phyloP scores from a whole-genome alignment of 2,888 invertebrate genomes.

The Mechanitis mazaeus region DNA sequence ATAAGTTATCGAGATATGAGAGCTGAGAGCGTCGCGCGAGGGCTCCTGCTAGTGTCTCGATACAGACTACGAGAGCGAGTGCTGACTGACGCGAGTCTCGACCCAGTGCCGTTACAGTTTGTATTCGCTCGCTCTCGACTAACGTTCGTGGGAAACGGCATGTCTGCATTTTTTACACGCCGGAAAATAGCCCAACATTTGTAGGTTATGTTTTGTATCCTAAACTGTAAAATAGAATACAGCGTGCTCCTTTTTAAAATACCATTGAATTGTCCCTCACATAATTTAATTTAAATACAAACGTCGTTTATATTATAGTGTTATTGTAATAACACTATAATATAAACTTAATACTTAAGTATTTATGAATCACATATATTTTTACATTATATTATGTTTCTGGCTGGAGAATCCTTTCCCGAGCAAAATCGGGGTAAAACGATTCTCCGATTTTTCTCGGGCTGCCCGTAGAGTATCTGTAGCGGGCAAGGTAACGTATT shows the following conservation, averaged over 20 bases:
- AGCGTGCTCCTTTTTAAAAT: slow-evolving; percentile 14
- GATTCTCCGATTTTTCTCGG: too few species aligned
- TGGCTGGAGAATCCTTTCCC: too few species aligned
- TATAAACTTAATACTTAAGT: too few species aligned
- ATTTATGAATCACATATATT: too few species aligned
- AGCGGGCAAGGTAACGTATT: too few species aligned
- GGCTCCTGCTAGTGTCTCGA: slow-evolving; percentile 45
- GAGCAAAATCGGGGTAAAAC: too few species aligned
- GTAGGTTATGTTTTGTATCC: slow-evolving; percentile 63
- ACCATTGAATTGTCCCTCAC: background rate
- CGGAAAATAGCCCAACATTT: slow-evolving; percentile 58
- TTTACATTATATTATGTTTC: too few species aligned
- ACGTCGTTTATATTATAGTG: too few species aligned
- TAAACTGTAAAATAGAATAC: slow-evolving; percentile 15
- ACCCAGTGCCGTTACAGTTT: slow-evolving; percentile 19
- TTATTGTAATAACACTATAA: too few species aligned
- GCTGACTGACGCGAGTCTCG: slow-evolving; percentile 9
- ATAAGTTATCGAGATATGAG: slow-evolving; percentile 61
- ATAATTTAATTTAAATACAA: background rate
- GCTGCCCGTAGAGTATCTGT: too few species aligned
- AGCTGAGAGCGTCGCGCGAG: slow-evolving; percentile 45
- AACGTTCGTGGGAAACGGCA: slow-evolving; percentile 33
- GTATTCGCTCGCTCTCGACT: slow-evolving; percentile 24
- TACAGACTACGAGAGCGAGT: slow-evolving; percentile 43
- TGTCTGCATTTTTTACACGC: slow-evolving; percentile 58